phyloP scores from a whole-genome alignment of 2,888 invertebrate genomes.

The Leucophenga montana region DNA sequence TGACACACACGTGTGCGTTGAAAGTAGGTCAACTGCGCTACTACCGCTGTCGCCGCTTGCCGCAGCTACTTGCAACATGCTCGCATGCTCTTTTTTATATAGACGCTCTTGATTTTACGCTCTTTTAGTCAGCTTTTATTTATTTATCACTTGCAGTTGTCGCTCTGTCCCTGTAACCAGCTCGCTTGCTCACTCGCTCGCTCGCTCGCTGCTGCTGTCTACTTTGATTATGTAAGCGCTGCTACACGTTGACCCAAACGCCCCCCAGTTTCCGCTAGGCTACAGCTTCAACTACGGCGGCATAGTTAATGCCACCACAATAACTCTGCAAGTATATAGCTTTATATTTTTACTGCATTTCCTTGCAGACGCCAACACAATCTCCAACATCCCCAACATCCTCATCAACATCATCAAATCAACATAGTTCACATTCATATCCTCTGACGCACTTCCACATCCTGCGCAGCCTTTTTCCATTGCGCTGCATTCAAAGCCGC shows the following conservation, averaged over 20 bases:
- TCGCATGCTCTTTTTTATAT: background rate
- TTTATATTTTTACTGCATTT: slow-evolving; percentile 53
- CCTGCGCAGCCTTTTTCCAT: no score
- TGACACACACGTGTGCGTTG: slow-evolving; percentile 24
- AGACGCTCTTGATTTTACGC: background rate
- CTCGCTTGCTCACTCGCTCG: no score
- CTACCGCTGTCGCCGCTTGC: slow-evolving; percentile 38
- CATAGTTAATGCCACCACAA: background rate
- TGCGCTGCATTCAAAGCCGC: no score
- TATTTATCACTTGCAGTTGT: slow-evolving; percentile 22
- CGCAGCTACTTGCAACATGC: slow-evolving; percentile 33
- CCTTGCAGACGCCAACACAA: slow-evolving; percentile 47
- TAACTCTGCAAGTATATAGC: background rate
- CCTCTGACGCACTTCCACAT: background rate
- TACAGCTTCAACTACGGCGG: background rate
- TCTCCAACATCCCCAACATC: background rate
- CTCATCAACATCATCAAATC: background rate
- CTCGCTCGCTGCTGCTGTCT: slow-evolving; percentile 32
- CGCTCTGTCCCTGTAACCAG: background rate
- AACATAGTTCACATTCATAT: background rate
- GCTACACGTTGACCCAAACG: slow-evolving; percentile 34
- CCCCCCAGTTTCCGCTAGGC: background rate
- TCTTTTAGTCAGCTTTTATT: background rate
- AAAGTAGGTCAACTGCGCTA: slow-evolving; percentile 60
- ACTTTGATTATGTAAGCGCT: slow-evolving; percentile 58